A percentile compares a stretch with the other conserved stretches of the same genome.
Evolutionary conservation across 2,888 invertebrate species (phyloP).

Genomic region (Glyphotaelius pellucidus): DNA sequence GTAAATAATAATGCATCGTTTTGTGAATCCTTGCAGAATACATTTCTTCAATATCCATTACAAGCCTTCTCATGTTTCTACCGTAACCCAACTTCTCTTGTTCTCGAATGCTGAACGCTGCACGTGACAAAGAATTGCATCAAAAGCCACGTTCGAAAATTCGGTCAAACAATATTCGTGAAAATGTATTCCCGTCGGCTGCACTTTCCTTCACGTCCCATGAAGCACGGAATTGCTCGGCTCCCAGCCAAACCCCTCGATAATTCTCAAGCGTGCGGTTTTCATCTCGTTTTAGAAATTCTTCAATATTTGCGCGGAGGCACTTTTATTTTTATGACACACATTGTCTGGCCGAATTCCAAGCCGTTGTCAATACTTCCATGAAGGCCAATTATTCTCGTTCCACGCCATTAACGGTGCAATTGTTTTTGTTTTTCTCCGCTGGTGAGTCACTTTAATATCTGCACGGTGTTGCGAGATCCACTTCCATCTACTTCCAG

Average conservation of each 20-base stretch:
- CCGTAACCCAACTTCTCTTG: background rate
- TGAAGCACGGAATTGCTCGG: slow-evolving; percentile 1
- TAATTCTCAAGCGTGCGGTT: slow-evolving; percentile 4
- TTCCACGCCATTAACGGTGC: slow-evolving; percentile 30
- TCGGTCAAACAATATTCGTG: background rate
- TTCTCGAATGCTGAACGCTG: background rate
- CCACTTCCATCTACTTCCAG: background rate
- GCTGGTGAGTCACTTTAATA: slow-evolving; percentile 12
- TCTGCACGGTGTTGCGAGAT: slow-evolving; percentile 30
- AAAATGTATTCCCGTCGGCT: background rate
- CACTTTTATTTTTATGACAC: slow-evolving; percentile 35
- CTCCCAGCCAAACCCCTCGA: background rate
- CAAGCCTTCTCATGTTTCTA: background rate
- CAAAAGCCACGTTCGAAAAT: background rate
- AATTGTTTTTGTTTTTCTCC: slow-evolving; percentile 37
- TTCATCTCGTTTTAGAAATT: slow-evolving; percentile 37
- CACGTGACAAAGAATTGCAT: background rate
- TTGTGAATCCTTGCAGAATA: background rate
- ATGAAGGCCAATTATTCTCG: slow-evolving; percentile 38
- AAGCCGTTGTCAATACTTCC: slow-evolving; percentile 39
- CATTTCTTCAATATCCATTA: background rate
- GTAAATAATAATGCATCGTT: too few relatives aligned
- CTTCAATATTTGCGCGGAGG: slow-evolving; percentile 17
- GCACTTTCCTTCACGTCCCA: slow-evolving; percentile 10
- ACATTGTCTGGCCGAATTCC: slow-evolving; percentile 43